Percentiles rank a stretch among this genome's conserved stretches.
These are phyloP conservation scores for Spicauda simplicius DNA, from an alignment of 2,888 invertebrate genomes.

Conservation along the genomic window DNA sequence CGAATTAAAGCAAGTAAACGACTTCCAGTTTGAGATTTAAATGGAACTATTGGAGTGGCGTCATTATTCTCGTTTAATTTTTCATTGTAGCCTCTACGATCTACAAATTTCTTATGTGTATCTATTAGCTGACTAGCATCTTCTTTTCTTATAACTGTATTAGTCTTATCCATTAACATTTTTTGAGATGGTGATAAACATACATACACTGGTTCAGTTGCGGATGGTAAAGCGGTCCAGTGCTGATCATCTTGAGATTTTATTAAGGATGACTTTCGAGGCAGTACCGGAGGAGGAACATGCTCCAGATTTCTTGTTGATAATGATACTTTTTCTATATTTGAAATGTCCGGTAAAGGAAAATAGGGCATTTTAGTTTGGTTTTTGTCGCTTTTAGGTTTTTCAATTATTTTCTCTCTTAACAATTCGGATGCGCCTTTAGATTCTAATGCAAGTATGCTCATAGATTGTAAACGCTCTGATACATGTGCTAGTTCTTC, in stretches of 20 bases:
- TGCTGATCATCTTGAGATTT: conserved; percentile 69
- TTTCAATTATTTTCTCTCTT: conserved; percentile 38
- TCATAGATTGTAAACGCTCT: conserved; percentile 76
- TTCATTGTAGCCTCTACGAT: conserved; percentile 86
- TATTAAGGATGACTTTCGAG: conserved; percentile 74
- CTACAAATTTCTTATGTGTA: conserved; percentile 88
- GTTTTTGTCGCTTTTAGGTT: conserved; percentile 31
- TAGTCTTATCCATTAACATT: conserved; percentile 83
- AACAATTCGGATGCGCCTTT: conserved; percentile 38
- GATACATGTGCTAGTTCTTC: conserved; percentile 88
- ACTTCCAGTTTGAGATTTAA: conserved; percentile 83
- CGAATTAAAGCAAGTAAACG: conserved; percentile 87
- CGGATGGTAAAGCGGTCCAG: conserved; percentile 86
- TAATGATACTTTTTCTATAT: conserved; percentile 71
- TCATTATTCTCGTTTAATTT: conserved; percentile 49
- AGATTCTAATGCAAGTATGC: conserved; percentile 49
- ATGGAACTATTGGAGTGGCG: conserved; percentile 58
- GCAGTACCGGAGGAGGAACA: conserved; percentile 72
- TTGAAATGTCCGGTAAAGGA: conserved; percentile 75
- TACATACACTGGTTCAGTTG: conserved; percentile 85
- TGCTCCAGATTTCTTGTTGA: conserved; percentile 52
- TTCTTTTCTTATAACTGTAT: conserved; percentile 72
- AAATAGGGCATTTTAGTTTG: conserved; percentile 69
- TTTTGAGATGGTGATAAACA: conserved; percentile 91
- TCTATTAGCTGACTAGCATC: conserved; percentile 87